Base-by-base conservation (phyloP, 1,140 invertebrate species). In the Tyrophagus putrescentiae region DNA sequence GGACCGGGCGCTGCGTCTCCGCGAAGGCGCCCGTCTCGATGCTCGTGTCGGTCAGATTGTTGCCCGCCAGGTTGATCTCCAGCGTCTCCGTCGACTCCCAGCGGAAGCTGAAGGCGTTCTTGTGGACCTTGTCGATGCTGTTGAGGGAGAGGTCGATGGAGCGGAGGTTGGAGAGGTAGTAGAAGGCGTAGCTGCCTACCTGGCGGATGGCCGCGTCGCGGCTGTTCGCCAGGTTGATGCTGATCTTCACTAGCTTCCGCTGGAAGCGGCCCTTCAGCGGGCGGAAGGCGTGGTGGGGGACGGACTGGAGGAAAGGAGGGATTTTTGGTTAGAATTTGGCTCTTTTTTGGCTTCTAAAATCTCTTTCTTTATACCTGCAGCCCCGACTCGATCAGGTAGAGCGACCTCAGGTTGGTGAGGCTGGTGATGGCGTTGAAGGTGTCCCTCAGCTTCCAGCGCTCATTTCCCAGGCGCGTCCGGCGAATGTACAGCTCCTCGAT, bases 281-380 rank as follows among this genome's bases (percentile, higher is more conserved):
- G 18, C 57, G 57, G 29, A 59, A 59, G 18, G 57, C 57, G 57
- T 59, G 57, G 34, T 59, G 57, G 18, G 57, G 57, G 7, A 59
- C 29, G 3, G 57, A 42, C 57, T 59, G 34, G 16, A 57, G 21
- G 21, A 48, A 7, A 7, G 45, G 18, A 7, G 21, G 21, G 7
- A 25, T 48, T 18, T 7, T 13, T 48, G 7, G 7, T 25, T 7
- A 48, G 13, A 21, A 21, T 7, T 48, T 25, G 21, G 21, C 23
- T 9, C 45, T 25, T 21, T 21, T 42, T 23, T 21, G 25, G 25
- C 18, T 42, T 42, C 25, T 42, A 1, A n/a, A 3, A 3, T 21
- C n/a, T 42, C 18, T n/a, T 42, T 42, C 25, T 3, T 42, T n/a
- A 21, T 59, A 59, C 57, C 48, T 44, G 9, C 4, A 59, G 39